Conservation (phyloP, 2,888 invertebrate species). For the Cyclophora albipunctata region DNA sequence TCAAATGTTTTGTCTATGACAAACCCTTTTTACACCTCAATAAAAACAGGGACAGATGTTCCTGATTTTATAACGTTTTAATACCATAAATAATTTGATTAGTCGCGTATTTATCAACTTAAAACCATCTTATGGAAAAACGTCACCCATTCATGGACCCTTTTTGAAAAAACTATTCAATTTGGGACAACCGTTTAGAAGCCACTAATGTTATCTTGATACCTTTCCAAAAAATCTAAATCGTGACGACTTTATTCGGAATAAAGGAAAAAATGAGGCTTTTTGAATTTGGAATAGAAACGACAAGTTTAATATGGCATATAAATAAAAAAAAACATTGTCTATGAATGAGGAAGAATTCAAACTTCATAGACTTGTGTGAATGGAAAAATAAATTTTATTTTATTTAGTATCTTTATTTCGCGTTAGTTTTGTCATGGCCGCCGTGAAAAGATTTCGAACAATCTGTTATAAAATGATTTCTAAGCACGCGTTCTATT, state of each 20-base stretch:
- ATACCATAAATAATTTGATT: slow-evolving; percentile 75
- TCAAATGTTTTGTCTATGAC: slow-evolving; percentile 12
- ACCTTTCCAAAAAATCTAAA: slow-evolving; percentile 30
- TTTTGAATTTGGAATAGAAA: neutral
- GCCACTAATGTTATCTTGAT: slow-evolving; percentile 74
- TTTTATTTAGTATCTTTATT: no score
- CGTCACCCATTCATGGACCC: slow-evolving; percentile 54
- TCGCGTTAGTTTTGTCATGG: no score
- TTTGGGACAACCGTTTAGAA: slow-evolving; percentile 63
- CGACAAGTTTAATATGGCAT: no score
- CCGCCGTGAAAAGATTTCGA: no score
- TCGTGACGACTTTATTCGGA: slow-evolving; percentile 8
- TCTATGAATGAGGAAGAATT: no score
- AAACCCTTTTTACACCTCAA: slow-evolving; percentile 16
- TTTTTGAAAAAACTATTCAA: slow-evolving; percentile 46
- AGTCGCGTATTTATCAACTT: slow-evolving; percentile 73
- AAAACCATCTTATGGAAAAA: slow-evolving; percentile 67
- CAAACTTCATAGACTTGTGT: neutral
- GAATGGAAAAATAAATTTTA: neutral
- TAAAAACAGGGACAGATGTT: slow-evolving; percentile 46
- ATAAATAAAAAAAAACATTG: slow-evolving; percentile 5
- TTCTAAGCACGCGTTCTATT: no score
- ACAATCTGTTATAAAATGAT: no score
- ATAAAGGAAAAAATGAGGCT: neutral
- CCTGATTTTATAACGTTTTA: slow-evolving; percentile 61